phyloP scores from a whole-genome alignment of 2,888 invertebrate species.

The Drosophila borealis region DNA sequence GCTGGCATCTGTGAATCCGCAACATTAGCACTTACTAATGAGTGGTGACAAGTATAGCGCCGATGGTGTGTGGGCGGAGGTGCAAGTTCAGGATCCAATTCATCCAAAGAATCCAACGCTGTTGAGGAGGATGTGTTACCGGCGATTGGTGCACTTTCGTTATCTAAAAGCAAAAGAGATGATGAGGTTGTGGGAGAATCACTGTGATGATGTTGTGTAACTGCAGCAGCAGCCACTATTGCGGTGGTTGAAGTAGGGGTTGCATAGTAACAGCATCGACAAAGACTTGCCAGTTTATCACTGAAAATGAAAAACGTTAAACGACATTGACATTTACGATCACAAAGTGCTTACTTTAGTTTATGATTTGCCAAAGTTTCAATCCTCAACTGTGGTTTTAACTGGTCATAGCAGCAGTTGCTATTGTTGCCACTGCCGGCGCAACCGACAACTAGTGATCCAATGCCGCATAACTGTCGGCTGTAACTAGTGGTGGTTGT shows the following conservation, averaged over 20 bases:
- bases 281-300: constrained; percentile 83
- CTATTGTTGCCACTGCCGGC: constrained; percentile 58
- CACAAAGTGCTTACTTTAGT: constrained; percentile 68
- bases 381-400: constrained; percentile 81
- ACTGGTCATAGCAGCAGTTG: constrained; percentile 82
- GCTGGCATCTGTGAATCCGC: constrained; percentile 82
- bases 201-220: constrained; percentile 70
- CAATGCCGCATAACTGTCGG: constrained; percentile 73
- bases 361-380: constrained; percentile 72
- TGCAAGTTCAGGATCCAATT: constrained; percentile 85
- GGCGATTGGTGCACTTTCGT: constrained; percentile 86
- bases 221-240: constrained; percentile 64
- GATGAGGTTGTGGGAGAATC: constrained; percentile 85
- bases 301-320: constrained; percentile 47
- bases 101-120: constrained; percentile 87
- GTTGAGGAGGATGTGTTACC: constrained; percentile 76
- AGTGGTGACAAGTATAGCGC: constrained; percentile 83
- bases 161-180: constrained; percentile 86
- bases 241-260: constrained; percentile 65
- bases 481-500: constrained; percentile 83
- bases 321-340: neutral
- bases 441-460: constrained; percentile 64
- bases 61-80: constrained; percentile 76
- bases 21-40: constrained; percentile 81
- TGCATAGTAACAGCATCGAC: constrained; percentile 83